These are phyloP conservation scores for Diprion similis DNA, from an alignment of 1,140 invertebrate species.

Conservation along the genomic window DNA sequence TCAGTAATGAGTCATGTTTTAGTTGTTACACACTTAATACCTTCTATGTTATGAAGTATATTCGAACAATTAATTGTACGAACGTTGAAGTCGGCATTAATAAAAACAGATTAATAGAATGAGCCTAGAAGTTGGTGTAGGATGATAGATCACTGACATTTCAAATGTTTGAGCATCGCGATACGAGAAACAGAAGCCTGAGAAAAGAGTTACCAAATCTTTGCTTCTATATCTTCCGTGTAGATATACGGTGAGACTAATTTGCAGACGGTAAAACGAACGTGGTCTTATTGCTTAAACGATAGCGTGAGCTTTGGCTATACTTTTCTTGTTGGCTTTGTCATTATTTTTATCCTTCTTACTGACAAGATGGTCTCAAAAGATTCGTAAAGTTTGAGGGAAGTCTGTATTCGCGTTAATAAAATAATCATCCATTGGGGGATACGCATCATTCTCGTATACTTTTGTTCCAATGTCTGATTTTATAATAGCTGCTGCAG, in stretches of 20 bases:
- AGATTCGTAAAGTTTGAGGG: not conserved
- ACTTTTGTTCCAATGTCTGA: slow-evolving; percentile 33
- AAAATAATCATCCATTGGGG: slow-evolving; percentile 23
- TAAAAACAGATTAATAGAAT: slow-evolving; percentile 39
- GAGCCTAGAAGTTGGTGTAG: slow-evolving; percentile 17
- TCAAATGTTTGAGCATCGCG: slow-evolving; percentile 27
- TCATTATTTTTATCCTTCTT: not conserved
- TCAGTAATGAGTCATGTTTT: too few relatives aligned
- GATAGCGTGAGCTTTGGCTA: slow-evolving; percentile 33
- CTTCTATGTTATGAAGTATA: slow-evolving; percentile 34
- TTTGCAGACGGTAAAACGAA: slow-evolving; percentile 34
- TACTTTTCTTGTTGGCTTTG: not conserved
- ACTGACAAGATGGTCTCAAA: slow-evolving; percentile 14
- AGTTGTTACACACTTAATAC: slow-evolving; percentile 2
- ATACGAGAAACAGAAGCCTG: slow-evolving; percentile 35
- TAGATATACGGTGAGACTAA: slow-evolving; percentile 28
- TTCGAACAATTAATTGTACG: slow-evolving; percentile 25
- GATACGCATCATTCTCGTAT: slow-evolving; percentile 23
- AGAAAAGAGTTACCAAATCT: slow-evolving; percentile 31
- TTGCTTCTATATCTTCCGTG: slow-evolving; percentile 36
- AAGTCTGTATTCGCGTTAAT: slow-evolving; percentile 19
- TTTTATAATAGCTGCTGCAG: slow-evolving; percentile 31
- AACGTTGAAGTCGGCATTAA: slow-evolving; percentile 29
- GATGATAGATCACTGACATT: slow-evolving; percentile 27
- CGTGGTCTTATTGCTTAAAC: slow-evolving; percentile 33